Conservation (phyloP, 2,888 invertebrate genomes). For the Helicoverpa assulta region DNA sequence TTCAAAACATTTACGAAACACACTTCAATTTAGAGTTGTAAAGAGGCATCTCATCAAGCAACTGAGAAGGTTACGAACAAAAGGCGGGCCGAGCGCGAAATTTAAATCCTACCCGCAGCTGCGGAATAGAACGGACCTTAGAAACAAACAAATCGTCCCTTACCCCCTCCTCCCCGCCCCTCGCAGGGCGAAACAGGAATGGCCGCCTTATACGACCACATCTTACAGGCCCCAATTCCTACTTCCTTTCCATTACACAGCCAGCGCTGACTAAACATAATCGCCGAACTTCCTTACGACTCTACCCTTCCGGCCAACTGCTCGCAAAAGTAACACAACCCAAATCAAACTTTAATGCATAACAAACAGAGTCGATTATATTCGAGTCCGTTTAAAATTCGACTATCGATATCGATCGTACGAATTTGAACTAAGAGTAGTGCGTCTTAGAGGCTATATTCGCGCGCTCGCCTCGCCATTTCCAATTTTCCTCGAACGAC, state of each 20-base stretch:
- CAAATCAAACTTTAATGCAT: conserved; percentile 74
- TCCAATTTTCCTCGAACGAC: conserved; percentile 88
- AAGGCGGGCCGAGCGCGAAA: conserved; percentile 81
- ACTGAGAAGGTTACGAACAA: conserved; percentile 83
- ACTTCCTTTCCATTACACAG: conserved; percentile 90
- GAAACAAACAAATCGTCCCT: conserved; percentile 87
- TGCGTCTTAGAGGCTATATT: conserved; percentile 68
- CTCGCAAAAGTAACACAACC: conserved; percentile 67
- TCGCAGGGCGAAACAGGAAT: conserved; percentile 71
- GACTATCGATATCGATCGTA: conserved; percentile 68
- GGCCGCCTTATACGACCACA: conserved; percentile 88
- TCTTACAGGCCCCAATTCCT: conserved; percentile 90
- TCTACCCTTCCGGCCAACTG: conserved; percentile 88
- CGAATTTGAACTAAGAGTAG: conserved; percentile 67
- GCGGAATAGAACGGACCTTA: conserved; percentile 84
- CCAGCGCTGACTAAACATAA: conserved; percentile 89
- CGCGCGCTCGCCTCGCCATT: conserved; percentile 67
- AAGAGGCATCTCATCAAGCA: conserved; percentile 85
- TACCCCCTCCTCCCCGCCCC: conserved; percentile 59
- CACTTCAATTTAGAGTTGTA: conserved; percentile 86
- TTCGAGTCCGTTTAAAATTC: conserved; percentile 53
- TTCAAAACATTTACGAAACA: conserved; percentile 70
- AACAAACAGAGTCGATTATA: conserved; percentile 70
- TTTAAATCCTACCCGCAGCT: conserved; percentile 88
- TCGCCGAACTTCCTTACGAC: conserved; percentile 90